Base-by-base conservation (phyloP, 2,888 invertebrate genomes). In the Yponomeuta plumbellus region DNA sequence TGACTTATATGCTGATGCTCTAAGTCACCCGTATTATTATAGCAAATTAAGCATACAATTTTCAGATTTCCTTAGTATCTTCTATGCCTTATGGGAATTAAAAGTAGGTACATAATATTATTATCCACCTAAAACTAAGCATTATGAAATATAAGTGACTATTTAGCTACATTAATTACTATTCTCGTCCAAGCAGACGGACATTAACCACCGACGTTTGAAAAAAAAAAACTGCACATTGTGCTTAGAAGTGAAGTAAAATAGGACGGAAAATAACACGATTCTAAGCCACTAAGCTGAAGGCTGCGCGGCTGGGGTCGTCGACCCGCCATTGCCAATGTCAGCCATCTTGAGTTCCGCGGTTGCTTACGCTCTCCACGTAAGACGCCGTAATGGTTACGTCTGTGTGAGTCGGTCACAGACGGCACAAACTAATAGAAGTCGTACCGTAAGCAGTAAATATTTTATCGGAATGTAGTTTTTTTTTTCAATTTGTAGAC, bases 291-390 rank as follows among this genome's bases (percentile, higher is more conserved):
- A 84, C 85, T 88, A 88, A 88, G 89, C 88, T 85, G 90, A 90
- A 90, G 90, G 91, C 86, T 90, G 84, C 85, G 80, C 83, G 82
- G 81, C 84, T 76, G 73, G 81, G 89, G 81, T 89, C 88, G 83
- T 80, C 74, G 89, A 88, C 85, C 86, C 75, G 71, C 88, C 91
- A 91, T 88, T 91, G 91, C 91, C 91, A 91, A 91, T 91, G 91
- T 90, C 91, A 91, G 91, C 90, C 90, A 90, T 89, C 86, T 90
- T 89, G 88, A 87, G 88, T 90, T 89, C 90, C 90, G 90, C 89
- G 85, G 81, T 87, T 83, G 89, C 88, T 90, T 89, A 88, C 88
- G 88, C 88, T 84, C 88, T 83, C 88, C 88, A 90, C 90, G 90
- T 90, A 90, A 90, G 90, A 90, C 85, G 87, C 89, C 88, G 90